Base-by-base conservation (phyloP, 2,888 invertebrate species). In the Erebia palarica region DNA sequence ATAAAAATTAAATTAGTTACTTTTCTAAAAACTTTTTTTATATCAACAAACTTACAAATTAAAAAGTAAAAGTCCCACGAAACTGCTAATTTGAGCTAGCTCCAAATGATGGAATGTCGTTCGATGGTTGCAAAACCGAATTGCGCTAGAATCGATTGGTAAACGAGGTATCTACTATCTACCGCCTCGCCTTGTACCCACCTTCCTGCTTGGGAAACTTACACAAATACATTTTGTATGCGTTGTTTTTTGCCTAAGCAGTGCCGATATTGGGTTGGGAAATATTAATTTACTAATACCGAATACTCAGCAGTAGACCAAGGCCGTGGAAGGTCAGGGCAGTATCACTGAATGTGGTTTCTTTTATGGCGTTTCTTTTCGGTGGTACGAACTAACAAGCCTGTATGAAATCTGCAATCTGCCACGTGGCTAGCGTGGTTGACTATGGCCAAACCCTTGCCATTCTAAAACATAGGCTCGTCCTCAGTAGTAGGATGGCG, bases 81-180 rank as follows among this genome's bases (percentile, higher is more conserved):
- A 69, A 57, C 57, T 18, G 21, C 21, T 21, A 49, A 66, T 70
- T 61, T 21, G 10, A 58, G 36, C 65, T 61, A 61, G 60, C 64
- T 70, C 74, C 65, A 70, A 74, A 74, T 72, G 69, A 14, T 10
- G 74, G 72, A 74, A 74, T 72, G 72, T 74, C 74, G 74, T 64
- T 66, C 63, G 65, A 18, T 53, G 57, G 11, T 74, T 74, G 64
- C 72, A 58, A 68, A 63, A 74, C 11, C 57, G 47, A 51, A 55
- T 71, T 71, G 68, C 71, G 71, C 59, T 69, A 63, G 64, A 60
- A 53, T 18, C 70, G 60, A 70, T 72, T 72, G 74, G 70, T 70
- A 70, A 71, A 58, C 36, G 42, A 27, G 55, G 63, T 67, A 9
- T 42, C n/a, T n/a, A n/a, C n/a, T n/a, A 21, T 1, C 51, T 9